Conservation (phyloP, 2,797 vertebrate species). For the Paramormyrops hopkinsi region DNA sequence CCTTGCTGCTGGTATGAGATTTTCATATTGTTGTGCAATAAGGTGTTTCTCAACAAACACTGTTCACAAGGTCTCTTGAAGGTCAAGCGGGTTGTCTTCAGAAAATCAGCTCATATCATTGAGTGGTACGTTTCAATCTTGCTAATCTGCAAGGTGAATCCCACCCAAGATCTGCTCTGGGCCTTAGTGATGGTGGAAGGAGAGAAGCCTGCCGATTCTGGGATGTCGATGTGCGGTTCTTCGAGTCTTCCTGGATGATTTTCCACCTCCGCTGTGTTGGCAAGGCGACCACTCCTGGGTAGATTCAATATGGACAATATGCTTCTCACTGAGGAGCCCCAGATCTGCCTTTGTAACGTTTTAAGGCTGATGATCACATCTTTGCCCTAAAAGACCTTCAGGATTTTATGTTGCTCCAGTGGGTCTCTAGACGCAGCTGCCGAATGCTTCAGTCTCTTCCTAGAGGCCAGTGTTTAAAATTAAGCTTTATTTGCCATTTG, state of each 20-base stretch:
- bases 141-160: neutral
- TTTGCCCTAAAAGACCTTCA: neutral
- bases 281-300: neutral
- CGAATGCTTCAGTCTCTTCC: neutral
- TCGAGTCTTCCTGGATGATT: neutral
- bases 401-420: neutral
- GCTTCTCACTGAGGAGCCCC: neutral
- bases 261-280: neutral
- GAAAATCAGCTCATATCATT: neutral
- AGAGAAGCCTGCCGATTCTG: neutral
- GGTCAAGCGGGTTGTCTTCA: neutral
- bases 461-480: neutral
- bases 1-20: neutral
- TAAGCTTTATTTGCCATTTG: neutral
- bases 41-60: neutral
- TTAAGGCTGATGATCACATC: neutral
- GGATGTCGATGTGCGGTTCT: neutral
- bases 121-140: neutral
- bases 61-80: neutral
- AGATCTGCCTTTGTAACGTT: neutral
- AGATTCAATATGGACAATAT: conserved; percentile 3
- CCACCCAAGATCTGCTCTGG: neutral
- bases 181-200: neutral
- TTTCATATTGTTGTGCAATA: neutral
- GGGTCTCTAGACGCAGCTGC: neutral